These are phyloP conservation scores for Trigoniulus corallinus DNA, from an alignment of 1,140 invertebrate genomes.

Conservation along the genomic window DNA sequence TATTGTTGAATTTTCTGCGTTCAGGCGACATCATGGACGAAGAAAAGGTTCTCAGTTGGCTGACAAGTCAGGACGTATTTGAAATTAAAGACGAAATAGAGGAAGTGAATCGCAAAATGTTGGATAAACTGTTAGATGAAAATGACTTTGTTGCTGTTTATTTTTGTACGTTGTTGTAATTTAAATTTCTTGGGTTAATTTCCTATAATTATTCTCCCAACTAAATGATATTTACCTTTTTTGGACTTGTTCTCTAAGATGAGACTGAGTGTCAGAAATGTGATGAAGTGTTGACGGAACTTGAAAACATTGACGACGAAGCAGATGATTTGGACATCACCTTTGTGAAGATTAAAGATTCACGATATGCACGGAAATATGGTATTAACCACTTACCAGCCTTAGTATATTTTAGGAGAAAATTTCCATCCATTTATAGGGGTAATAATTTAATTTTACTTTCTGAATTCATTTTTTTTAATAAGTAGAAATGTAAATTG, in stretches of 20 bases:
- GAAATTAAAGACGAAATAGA: conserved; percentile 93
- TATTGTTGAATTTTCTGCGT: neutral
- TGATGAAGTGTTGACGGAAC: conserved; percentile 53
- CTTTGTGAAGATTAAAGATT: conserved; percentile 85
- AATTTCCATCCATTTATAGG: conserved; percentile 87
- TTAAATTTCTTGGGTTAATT: neutral
- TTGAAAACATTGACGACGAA: conserved; percentile 84
- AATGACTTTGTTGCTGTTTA: conserved; percentile 90
- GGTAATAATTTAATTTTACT: conserved; percentile 32
- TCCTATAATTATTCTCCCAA: neutral
- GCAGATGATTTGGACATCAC: conserved; percentile 87
- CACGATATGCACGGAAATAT: conserved; percentile 80
- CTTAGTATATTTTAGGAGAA: conserved; percentile 80
- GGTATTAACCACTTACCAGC: conserved; percentile 83
- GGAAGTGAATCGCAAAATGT: conserved; percentile 86
- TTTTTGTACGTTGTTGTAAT: conserved; percentile 56
- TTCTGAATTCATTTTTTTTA: neutral
- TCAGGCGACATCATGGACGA: conserved; percentile 66
- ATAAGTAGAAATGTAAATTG: neutral
- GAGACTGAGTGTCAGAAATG: conserved; percentile 51
- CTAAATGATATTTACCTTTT: too few relatives aligned
- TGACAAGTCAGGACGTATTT: conserved; percentile 86
- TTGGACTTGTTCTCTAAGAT: too few relatives aligned
- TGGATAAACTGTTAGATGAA: conserved; percentile 81
- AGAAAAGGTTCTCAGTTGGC: conserved; percentile 67